Percentiles rank a stretch among this genome's conserved stretches.
Conservation (phyloP, 1,140 invertebrate genomes). For the Drosophila nasuta region DNA sequence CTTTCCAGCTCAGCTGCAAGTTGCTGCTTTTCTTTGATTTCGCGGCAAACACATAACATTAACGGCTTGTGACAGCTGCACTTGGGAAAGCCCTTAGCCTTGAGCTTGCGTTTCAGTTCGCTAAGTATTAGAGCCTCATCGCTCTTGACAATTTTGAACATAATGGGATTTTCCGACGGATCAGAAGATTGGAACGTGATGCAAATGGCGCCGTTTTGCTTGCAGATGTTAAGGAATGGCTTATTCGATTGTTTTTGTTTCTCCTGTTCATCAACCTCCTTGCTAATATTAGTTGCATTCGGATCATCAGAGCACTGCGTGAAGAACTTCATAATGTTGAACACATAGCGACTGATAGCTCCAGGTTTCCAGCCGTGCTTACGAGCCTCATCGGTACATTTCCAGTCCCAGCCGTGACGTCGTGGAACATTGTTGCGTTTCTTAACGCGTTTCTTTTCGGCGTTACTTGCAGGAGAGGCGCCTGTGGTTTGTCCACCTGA, state of each 20-base stretch:
- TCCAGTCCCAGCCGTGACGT: slow-evolving; percentile 79
- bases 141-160: slow-evolving; percentile 72
- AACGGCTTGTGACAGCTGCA: slow-evolving; percentile 73
- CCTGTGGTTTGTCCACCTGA: not conserved
- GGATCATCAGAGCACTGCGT: slow-evolving; percentile 44
- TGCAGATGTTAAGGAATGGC: slow-evolving; percentile 67
- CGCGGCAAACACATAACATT: slow-evolving; percentile 67
- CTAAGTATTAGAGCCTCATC: slow-evolving; percentile 45
- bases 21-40: slow-evolving; percentile 50
- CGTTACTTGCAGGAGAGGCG: slow-evolving; percentile 15
- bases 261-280: not conserved
- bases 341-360: slow-evolving; percentile 61
- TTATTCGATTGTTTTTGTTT: not conserved
- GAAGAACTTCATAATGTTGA: slow-evolving; percentile 74
- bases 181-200: slow-evolving; percentile 55
- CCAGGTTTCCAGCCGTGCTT: slow-evolving; percentile 74
- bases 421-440: slow-evolving; percentile 41
- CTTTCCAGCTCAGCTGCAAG: slow-evolving; percentile 52
- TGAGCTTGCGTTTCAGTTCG: slow-evolving; percentile 65
- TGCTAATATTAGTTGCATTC: slow-evolving; percentile 28
- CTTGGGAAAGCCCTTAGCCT: slow-evolving; percentile 65
- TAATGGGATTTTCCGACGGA: slow-evolving; percentile 55
- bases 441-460: slow-evolving; percentile 32
- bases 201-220: slow-evolving; percentile 70
- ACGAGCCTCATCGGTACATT: slow-evolving; percentile 30